Base-by-base conservation (phyloP, 2,113 vertebrate species). In the Xenopus borealis region DNA sequence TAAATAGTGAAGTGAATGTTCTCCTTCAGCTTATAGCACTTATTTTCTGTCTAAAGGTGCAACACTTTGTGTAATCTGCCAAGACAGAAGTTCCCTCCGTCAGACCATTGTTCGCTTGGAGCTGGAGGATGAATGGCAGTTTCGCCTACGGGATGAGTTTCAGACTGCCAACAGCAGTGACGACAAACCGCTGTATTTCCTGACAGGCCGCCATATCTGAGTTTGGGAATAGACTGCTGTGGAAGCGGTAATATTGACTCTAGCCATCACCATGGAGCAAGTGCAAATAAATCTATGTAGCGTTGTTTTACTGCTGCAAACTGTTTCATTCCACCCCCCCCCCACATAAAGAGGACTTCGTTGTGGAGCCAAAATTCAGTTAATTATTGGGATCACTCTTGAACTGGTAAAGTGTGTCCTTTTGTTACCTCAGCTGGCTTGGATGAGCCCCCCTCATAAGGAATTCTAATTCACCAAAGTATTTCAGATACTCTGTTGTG, bases 101-200 rank as follows among this genome's bases (percentile, higher is more conserved):
- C 97, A 99, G 87, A 98, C 94, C 0, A 98, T 99, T 52, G 96
- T 95, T 12, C 90, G 97, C 1, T 23, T 99, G 79, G 97, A 99
- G 86, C 68, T 99, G 82, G 97, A 99, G 84, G 97, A 99, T 0
- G 94, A 98, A 85, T 99, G 97, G 97, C 97, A 99, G 85, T 98
- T 98, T 87, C 93, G 97, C 0, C 92, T 99, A 40, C 91, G 97
- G 50, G 97, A 99, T 16, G 97, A 99, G 83, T 99, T 99, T 79
- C 97, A 99, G 80, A 99, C 97, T 0, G 97, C 97, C 9, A 99
- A 98, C 86, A 95, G 96, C n/a, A 94, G 91, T 0, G 94, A 98
- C 1, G 96, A 99, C 83, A 93, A 92, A 40, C 97, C 97, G 0
- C 94, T 99, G 72, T 99, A 95, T 85, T 98, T 99, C 78, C 92